Percentiles rank a stretch among this genome's conserved stretches.
Evolutionary conservation across 2,113 vertebrate genomes (phyloP).

Genomic region (Pedetes capensis): DNA sequence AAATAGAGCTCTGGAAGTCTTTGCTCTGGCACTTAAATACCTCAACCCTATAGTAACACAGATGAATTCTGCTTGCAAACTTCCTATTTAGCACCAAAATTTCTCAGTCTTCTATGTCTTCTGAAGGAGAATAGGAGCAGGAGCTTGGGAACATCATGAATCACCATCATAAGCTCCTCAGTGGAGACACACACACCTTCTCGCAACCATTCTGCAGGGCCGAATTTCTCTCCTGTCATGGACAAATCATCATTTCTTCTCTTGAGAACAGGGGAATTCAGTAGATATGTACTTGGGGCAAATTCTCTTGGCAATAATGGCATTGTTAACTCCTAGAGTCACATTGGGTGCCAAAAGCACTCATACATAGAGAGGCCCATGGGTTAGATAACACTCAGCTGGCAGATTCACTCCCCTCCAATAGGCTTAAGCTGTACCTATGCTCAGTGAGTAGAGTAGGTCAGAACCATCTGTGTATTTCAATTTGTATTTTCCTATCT

Average conservation of each 20-base stretch:
- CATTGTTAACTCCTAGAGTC: background rate
- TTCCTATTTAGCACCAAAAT: background rate
- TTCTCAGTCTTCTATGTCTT: background rate
- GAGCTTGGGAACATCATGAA: background rate
- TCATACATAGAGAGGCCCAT: fast-evolving
- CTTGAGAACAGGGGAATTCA: background rate
- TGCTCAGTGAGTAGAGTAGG: background rate
- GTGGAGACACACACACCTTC: background rate
- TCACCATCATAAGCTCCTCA: background rate
- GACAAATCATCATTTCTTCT: background rate
- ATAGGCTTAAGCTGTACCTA: background rate
- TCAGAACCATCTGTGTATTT: background rate
- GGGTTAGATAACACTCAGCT: background rate
- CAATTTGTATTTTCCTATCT: background rate
- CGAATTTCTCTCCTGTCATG: background rate
- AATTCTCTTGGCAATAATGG: background rate
- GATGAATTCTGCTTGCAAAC: background rate
- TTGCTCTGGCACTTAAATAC: background rate
- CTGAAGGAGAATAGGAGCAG: background rate
- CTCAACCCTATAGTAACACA: background rate
- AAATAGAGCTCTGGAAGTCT: background rate
- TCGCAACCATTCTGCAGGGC: background rate
- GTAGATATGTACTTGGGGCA: background rate
- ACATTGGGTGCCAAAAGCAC: background rate
- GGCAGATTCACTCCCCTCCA: background rate